phyloP scores from a whole-genome alignment of 1,140 invertebrate species.

The Musca vetustissima region DNA sequence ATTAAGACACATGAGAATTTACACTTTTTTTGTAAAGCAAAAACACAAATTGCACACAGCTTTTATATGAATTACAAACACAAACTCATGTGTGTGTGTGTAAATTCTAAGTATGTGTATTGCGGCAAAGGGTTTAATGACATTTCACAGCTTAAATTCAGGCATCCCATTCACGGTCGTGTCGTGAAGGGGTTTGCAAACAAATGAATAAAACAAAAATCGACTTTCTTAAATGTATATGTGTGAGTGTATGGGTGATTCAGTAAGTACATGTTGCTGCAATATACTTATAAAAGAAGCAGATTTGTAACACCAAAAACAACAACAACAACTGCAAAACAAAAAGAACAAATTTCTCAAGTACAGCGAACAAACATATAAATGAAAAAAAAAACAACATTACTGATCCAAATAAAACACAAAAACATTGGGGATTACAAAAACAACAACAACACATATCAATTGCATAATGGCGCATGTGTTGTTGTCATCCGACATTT shows the following conservation, averaged over 20 bases:
- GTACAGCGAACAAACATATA: constrained; percentile 25
- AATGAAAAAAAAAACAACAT: constrained; percentile 22
- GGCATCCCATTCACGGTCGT: not conserved
- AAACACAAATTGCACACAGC: too few relatives aligned
- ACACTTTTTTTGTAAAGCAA: too few relatives aligned
- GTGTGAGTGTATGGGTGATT: not conserved
- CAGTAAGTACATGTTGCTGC: not conserved
- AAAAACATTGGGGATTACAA: constrained; percentile 37
- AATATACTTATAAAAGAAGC: not conserved
- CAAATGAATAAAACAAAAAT: too few relatives aligned
- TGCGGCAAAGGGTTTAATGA: constrained; percentile 21
- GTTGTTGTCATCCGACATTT: constrained; percentile 29
- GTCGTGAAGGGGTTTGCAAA: not conserved
- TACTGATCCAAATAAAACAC: constrained; percentile 32
- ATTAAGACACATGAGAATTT: too few relatives aligned
- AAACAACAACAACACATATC: constrained; percentile 41
- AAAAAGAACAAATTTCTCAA: constrained; percentile 13
- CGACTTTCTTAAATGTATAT: not conserved
- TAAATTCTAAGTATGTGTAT: not conserved
- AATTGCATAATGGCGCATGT: constrained; percentile 50
- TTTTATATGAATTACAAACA: not conserved
- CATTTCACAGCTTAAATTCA: constrained; percentile 12
- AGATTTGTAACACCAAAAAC: constrained; percentile 16
- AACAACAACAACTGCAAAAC: not conserved
- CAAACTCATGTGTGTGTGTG: not conserved